These are phyloP conservation scores for Nemoura dubitans DNA, from an alignment of 2,888 invertebrate species.

Conservation along the genomic window DNA sequence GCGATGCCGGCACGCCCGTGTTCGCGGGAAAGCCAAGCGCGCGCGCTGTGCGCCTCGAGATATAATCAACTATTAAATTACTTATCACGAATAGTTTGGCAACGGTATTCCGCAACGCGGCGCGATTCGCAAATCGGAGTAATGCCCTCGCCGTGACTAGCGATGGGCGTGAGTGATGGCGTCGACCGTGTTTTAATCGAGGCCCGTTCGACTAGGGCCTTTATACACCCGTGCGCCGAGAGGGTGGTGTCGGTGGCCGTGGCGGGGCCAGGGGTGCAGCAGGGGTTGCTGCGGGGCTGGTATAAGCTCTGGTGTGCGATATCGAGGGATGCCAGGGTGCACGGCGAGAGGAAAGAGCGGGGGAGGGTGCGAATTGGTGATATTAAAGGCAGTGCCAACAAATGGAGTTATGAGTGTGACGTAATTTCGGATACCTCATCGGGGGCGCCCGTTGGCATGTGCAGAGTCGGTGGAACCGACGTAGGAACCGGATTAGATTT, in stretches of 20 bases:
- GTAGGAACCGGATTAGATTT: conserved; percentile 38
- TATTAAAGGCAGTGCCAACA: conserved; percentile 40
- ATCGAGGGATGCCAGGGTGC: not conserved
- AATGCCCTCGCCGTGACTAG: not conserved
- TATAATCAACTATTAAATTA: conserved; percentile 12
- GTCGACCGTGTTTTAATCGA: conserved; percentile 21
- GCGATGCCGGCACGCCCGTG: not conserved
- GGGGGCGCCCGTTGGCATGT: not conserved
- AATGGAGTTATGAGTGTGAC: conserved; percentile 40
- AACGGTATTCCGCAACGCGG: not conserved
- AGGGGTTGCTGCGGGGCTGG: not conserved
- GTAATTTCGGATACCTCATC: conserved; percentile 33
- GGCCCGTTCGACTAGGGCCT: not conserved
- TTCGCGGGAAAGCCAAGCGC: too few species aligned
- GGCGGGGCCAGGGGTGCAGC: not conserved
- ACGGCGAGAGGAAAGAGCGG: not conserved
- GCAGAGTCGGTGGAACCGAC: not conserved
- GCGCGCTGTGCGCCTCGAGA: not conserved
- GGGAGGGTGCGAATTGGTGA: conserved; percentile 18
- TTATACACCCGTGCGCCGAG: not conserved
- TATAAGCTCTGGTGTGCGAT: not conserved
- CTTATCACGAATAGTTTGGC: conserved; percentile 3
- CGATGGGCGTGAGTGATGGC: conserved; percentile 13
- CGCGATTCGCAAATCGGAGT: not conserved
- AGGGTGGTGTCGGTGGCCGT: not conserved